A percentile compares a stretch with the other conserved stretches of the same genome.
phyloP scores from a whole-genome alignment of 2,797 vertebrate species.

The Onychomys torridus region DNA sequence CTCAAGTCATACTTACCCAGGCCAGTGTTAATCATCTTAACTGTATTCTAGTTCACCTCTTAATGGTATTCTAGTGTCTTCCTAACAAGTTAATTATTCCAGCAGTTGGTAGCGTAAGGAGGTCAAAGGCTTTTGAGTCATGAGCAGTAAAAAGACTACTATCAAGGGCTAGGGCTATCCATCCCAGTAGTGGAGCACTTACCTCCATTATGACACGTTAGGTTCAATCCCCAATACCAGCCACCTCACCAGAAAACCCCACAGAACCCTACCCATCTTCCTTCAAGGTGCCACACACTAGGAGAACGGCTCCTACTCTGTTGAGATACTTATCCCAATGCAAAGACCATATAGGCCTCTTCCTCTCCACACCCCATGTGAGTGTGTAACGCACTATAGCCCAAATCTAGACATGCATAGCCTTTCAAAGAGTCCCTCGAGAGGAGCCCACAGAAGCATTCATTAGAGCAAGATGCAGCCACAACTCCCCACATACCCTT shows the following conservation, averaged over 20 bases:
- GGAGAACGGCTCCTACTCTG: no score
- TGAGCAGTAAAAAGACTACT: neutral
- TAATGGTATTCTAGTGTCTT: neutral
- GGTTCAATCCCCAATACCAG: neutral
- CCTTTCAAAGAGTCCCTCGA: neutral
- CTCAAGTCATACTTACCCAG: neutral
- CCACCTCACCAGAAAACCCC: neutral
- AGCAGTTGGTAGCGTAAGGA: neutral
- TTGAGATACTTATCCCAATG: neutral
- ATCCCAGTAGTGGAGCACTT: neutral
- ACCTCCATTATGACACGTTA: neutral
- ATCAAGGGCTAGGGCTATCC: neutral
- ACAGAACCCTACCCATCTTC: neutral
- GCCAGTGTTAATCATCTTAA: neutral
- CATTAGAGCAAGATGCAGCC: slow-evolving; percentile 1
- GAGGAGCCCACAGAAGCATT: slow-evolving; percentile 27
- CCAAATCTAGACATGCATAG: slow-evolving; percentile 6
- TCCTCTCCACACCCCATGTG: neutral
- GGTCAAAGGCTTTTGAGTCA: neutral
- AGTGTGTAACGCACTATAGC: neutral
- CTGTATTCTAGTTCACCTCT: neutral
- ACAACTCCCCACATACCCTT: slow-evolving; percentile 88
- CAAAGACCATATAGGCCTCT: neutral
- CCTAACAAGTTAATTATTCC: neutral
- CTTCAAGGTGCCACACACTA: neutral